phyloP scores from a whole-genome alignment of 1,140 invertebrate species.

The Formica selysi region DNA sequence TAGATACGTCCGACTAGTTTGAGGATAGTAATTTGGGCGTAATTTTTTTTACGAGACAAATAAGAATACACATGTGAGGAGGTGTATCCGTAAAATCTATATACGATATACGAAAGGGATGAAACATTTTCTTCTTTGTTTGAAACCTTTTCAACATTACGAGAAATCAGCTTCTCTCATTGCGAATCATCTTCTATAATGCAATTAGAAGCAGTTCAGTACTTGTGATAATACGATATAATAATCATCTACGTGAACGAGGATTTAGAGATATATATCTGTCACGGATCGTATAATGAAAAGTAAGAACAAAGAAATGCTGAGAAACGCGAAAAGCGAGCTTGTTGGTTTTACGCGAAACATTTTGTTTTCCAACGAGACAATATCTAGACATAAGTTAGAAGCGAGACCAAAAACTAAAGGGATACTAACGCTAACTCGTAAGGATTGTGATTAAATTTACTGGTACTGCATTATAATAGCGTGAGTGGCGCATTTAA shows the following conservation, averaged over 20 bases:
- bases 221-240: slow-evolving; percentile 56
- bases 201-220: slow-evolving; percentile 45
- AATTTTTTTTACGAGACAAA: slow-evolving; percentile 21
- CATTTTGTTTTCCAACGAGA: slow-evolving; percentile 80
- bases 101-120: neutral
- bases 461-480: slow-evolving; percentile 62
- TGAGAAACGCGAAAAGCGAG: slow-evolving; percentile 40
- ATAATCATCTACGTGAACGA: slow-evolving; percentile 46
- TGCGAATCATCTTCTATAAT: slow-evolving; percentile 36
- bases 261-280: slow-evolving; percentile 13
- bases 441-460: slow-evolving; percentile 77
- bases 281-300: slow-evolving; percentile 16
- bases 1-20: slow-evolving; percentile 33
- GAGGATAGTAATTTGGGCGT: slow-evolving; percentile 26
- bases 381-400: slow-evolving; percentile 85
- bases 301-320: slow-evolving; percentile 49
- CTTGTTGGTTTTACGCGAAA: slow-evolving; percentile 66
- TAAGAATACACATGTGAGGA: neutral
- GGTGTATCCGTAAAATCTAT: slow-evolving; percentile 3
- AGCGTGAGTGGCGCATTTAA: slow-evolving; percentile 61
- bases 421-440: slow-evolving; percentile 76
- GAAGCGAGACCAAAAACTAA: slow-evolving; percentile 84
- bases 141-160: neutral
- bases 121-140: slow-evolving; percentile 10
- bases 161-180: slow-evolving; percentile 42